phyloP scores from a whole-genome alignment of 2,888 invertebrate genomes.

The Cryptocephalus primarius region DNA sequence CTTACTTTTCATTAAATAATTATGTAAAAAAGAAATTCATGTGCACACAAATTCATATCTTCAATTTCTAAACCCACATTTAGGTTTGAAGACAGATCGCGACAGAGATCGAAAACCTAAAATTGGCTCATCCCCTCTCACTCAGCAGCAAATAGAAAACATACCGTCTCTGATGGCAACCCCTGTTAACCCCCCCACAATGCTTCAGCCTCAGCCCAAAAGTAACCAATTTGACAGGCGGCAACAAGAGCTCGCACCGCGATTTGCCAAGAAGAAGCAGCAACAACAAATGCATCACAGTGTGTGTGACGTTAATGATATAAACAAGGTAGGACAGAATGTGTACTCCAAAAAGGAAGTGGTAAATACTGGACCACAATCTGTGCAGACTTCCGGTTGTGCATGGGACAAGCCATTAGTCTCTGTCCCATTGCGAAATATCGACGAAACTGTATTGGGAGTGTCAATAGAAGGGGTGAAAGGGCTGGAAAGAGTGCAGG shows the following conservation, averaged over 20 bases:
- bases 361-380: neutral
- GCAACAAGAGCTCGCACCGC: slow-evolving; percentile 41
- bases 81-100: slow-evolving; percentile 2
- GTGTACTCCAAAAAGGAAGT: slow-evolving; percentile 28
- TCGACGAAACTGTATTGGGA: slow-evolving; percentile 29
- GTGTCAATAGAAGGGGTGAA: slow-evolving; percentile 30
- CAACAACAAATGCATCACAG: slow-evolving; percentile 32
- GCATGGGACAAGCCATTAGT: slow-evolving; percentile 82
- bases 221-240: slow-evolving; percentile 35
- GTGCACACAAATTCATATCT: no score
- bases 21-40: no score
- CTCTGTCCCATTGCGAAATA: slow-evolving; percentile 52
- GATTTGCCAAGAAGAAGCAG: slow-evolving; percentile 62
- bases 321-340: slow-evolving; percentile 29
- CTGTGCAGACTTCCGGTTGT: slow-evolving; percentile 33
- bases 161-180: slow-evolving; percentile 42
- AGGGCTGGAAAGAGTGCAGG: slow-evolving; percentile 29
- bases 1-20: no score
- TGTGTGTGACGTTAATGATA: slow-evolving; percentile 40
- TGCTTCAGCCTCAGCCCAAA: slow-evolving; percentile 6
- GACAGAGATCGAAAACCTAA: slow-evolving; percentile 9
- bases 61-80: no score
- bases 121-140: slow-evolving; percentile 18
- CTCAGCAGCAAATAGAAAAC: slow-evolving; percentile 37
- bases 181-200: slow-evolving; percentile 39